phyloP scores from a whole-genome alignment of 2,113 vertebrate species.

The Scophthalmus maximus region DNA sequence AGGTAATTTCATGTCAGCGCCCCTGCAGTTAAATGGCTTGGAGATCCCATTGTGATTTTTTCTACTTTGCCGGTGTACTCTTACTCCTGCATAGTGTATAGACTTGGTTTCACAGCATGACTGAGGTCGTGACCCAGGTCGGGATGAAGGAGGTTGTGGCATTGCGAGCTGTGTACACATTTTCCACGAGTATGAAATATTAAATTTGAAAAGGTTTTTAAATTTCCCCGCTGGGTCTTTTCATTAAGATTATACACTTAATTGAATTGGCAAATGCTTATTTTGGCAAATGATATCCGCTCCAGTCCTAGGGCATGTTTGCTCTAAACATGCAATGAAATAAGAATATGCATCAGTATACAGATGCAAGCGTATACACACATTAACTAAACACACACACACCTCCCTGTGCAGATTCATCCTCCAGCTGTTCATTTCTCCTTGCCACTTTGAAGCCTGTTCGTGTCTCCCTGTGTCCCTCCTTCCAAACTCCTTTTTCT shows the following conservation, averaged over 20 bases:
- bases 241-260: slow-evolving; percentile 62
- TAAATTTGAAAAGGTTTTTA: not conserved
- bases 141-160: not conserved
- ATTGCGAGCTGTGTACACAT: slow-evolving; percentile 17
- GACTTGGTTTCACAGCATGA: not conserved
- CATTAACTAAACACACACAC: slow-evolving; percentile 12
- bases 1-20: slow-evolving; percentile 46
- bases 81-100: slow-evolving; percentile 52
- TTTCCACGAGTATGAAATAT: slow-evolving; percentile 29
- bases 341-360: slow-evolving; percentile 61
- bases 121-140: slow-evolving; percentile 34
- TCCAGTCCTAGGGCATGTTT: slow-evolving; percentile 63
- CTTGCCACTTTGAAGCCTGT: slow-evolving; percentile 78
- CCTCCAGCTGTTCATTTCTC: slow-evolving; percentile 80
- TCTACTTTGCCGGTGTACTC: slow-evolving; percentile 31
- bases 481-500: slow-evolving; percentile 55
- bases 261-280: slow-evolving; percentile 74
- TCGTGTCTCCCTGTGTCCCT: slow-evolving; percentile 66
- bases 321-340: slow-evolving; percentile 64
- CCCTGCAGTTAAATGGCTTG: slow-evolving; percentile 30
- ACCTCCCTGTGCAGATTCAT: slow-evolving; percentile 64
- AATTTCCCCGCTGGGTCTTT: slow-evolving; percentile 40
- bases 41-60: slow-evolving; percentile 40
- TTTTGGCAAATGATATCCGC: slow-evolving; percentile 69
- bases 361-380: slow-evolving; percentile 32